Evolutionary conservation across 2,888 invertebrate species (phyloP), one percentile per base, ranked within the genome.

Genomic region (Ptychoptera contaminata): DNA sequence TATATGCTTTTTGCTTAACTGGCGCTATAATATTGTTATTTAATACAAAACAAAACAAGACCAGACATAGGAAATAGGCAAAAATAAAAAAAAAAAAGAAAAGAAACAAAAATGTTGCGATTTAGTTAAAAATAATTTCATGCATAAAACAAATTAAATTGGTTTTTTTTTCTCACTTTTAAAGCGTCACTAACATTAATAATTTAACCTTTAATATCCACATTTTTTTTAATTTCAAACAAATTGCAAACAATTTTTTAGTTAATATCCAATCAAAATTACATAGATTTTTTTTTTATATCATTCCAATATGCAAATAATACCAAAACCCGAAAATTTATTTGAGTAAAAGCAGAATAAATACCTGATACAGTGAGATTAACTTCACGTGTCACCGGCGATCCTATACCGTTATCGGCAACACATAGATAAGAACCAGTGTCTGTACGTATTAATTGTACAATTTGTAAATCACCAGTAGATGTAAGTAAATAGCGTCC

Each of bases 391-490:
- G 77, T 74, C 31, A 75, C 71, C 11, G 84, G 77, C 41, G 70
- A 63, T 14, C 83, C 84, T 23, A 82, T 65, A 2, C 75, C 76
- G 63, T 93, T 93, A 58, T 81, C 78, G 1, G 88, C 93, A 8
- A 79, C 72, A 58, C 93, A 93, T 45, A 83, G 73, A 62, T 93
- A 94, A 10, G 78, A 76, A 34, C 92, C 93, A 16, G 80, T 75
- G 63, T 94, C 93, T 44, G 78, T 77, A 51, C 76, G 77, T 57
- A 79, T 78, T 29, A 88, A 70, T 36, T 83, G 82, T 12, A 86
- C 77, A 49, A 94, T 88, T 62, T 88, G 82, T 43, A 92, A 68
- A 2, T 86, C 77, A 12, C 85, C 84, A 55, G 82, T 81, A 3
- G 68, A 75, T 0, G 75, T 68, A 36, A 76, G 61, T 47, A 87